phyloP scores from a whole-genome alignment of 2,888 invertebrate genomes.

The Pristionchus arcanus region DNA sequence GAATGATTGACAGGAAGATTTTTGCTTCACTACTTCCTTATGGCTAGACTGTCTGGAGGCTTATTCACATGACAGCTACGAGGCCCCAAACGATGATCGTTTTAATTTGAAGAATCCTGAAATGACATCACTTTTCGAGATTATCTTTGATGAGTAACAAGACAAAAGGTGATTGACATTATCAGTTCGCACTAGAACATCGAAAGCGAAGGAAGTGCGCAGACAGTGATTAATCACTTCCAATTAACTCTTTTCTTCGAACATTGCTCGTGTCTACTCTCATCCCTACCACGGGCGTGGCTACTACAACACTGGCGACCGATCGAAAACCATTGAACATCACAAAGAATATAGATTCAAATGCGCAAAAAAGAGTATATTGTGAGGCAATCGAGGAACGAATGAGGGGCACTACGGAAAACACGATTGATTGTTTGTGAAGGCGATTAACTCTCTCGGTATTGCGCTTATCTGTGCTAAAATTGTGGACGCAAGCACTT shows the following conservation, averaged over 20 bases:
- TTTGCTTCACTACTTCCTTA: not conserved
- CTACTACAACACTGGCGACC: not conserved
- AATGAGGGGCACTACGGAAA: not conserved
- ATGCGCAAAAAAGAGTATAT: not conserved
- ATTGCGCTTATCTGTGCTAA: constrained; percentile 9
- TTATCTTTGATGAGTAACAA: not conserved
- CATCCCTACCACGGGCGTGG: not conserved
- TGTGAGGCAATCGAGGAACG: not conserved
- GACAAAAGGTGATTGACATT: not conserved
- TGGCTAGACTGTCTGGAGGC: not conserved
- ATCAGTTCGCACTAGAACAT: not conserved
- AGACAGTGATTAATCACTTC: not conserved
- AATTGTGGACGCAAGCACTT: not conserved
- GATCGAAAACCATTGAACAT: no score
- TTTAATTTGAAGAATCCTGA: no score
- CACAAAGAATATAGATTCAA: not conserved
- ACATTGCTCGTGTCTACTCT: not conserved
- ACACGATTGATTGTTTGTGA: not conserved
- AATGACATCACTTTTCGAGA: not conserved
- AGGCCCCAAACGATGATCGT: no score
- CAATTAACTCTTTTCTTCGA: not conserved
- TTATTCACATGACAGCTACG: not conserved
- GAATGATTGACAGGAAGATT: not conserved
- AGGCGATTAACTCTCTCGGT: not conserved
- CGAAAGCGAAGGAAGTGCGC: not conserved